A percentile compares a stretch with the other conserved stretches of the same genome.
Conservation (phyloP, 2,797 vertebrate species). For the Xenops minutus region DNA sequence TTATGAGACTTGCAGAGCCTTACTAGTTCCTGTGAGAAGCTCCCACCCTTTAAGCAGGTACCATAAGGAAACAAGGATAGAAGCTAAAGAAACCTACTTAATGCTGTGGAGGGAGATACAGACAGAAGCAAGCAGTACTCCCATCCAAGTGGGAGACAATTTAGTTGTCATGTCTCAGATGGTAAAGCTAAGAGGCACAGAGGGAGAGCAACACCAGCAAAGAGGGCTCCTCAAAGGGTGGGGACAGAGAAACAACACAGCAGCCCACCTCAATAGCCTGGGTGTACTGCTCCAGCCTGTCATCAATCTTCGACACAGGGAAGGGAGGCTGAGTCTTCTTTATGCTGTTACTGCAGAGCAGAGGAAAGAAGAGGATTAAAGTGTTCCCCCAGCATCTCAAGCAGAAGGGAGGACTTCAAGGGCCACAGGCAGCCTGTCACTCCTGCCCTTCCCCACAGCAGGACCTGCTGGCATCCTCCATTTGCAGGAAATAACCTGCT, state of each 20-base stretch:
- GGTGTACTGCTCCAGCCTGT: conserved; percentile 88
- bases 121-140: background rate
- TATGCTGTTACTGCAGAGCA: conserved; percentile 75
- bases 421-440: background rate
- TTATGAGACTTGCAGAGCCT: background rate
- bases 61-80: background rate
- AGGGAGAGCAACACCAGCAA: background rate
- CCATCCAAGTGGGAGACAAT: background rate
- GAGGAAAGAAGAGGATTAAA: background rate
- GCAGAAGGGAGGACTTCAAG: background rate
- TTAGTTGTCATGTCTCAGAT: background rate
- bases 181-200: background rate
- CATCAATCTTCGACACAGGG: conserved; percentile 86
- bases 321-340: conserved; percentile 82
- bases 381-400: background rate
- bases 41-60: background rate
- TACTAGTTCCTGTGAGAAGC: background rate
- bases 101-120: background rate
- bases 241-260: background rate
- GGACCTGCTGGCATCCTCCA: background rate
- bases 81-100: background rate
- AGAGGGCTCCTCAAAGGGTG: background rate
- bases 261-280: conserved; percentile 87
- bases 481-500: background rate
- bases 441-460: background rate